Base-by-base conservation (phyloP, 2,797 vertebrate species). In the Poecilia gillii region DNA sequence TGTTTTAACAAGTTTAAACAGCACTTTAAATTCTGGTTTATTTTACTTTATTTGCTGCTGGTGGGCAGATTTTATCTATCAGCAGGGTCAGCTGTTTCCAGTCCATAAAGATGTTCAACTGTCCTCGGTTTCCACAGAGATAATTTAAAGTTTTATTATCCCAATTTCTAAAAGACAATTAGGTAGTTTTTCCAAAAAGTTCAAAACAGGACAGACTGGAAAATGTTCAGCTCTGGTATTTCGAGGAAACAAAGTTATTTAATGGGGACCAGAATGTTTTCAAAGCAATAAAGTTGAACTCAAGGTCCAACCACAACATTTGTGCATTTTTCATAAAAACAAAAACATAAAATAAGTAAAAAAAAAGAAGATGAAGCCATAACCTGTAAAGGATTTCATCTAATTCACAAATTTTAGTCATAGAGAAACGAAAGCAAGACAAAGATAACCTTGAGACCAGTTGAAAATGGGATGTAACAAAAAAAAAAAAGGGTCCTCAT, bases 251-350 rank as follows among this genome's bases (percentile, higher is more conserved):
- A 62, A 16, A 73, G 73, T 71, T 43, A 4, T 39, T 70, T 59
- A 31, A 41, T 9, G 72, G 41, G 74, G 25, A 75, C 36, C 31
- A 6, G 59, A 25, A 31, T 43, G 7, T 81, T 82, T 77, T 76
- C 84, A 80, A 77, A 33, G 45, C 70, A 72, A 81, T 68, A 53
- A 45, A 78, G 11, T 33, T 45, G 45, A 43, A 36, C 25, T 66
- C n/a, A 20, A 53, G 75, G 79, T 77, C 79, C 39, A 68, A 74
- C 72, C 41, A 73, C 41, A 71, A 72, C 74, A n/a, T 33, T 55
- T 78, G 78, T 81, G 82, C 66, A 39, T 62, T 79, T 87, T 46
- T 82, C 78, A 3, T 11, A 43, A 80, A 89, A 80, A 46, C 86
- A 87, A 84, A 14, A 8, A 41, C 33, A 73, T 84, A 46, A 82